Conservation (phyloP, 2,797 vertebrate genomes). For the Sebastolobus alascanus region DNA sequence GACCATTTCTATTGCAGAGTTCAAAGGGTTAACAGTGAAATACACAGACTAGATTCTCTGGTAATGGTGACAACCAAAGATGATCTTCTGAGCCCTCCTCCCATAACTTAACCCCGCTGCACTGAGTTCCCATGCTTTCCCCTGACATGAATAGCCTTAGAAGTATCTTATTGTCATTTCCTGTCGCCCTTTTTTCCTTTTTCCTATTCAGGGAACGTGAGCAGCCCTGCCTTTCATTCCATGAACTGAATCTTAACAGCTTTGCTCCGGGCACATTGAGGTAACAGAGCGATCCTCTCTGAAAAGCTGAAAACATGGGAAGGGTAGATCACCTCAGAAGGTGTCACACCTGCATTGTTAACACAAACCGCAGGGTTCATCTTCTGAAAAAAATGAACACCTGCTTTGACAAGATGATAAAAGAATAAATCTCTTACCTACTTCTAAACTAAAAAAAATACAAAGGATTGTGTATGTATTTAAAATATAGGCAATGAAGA, state of each 20-base stretch:
- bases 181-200: constrained; percentile 6
- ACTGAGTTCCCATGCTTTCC: constrained; percentile 13
- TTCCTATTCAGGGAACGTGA: constrained; percentile 29
- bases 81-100: neutral
- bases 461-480: neutral
- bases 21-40: neutral
- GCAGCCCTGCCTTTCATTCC: constrained; percentile 4
- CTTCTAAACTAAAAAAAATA: neutral
- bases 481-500: neutral
- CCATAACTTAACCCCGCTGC: neutral
- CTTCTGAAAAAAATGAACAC: neutral
- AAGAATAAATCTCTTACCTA: neutral
- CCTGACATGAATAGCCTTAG: constrained; percentile 9
- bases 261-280: constrained; percentile 38
- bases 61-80: neutral
- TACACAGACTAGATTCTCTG: neutral
- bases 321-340: constrained; percentile 3
- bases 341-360: constrained; percentile 19
- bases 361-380: neutral
- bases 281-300: constrained; percentile 1
- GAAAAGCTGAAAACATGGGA: constrained; percentile 16
- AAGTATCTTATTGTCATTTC: constrained; percentile 31
- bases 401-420: neutral
- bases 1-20: no score
- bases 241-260: constrained; percentile 29